These are phyloP conservation scores for Miltochrista miniata DNA, from an alignment of 2,888 invertebrate species.

Conservation along the genomic window DNA sequence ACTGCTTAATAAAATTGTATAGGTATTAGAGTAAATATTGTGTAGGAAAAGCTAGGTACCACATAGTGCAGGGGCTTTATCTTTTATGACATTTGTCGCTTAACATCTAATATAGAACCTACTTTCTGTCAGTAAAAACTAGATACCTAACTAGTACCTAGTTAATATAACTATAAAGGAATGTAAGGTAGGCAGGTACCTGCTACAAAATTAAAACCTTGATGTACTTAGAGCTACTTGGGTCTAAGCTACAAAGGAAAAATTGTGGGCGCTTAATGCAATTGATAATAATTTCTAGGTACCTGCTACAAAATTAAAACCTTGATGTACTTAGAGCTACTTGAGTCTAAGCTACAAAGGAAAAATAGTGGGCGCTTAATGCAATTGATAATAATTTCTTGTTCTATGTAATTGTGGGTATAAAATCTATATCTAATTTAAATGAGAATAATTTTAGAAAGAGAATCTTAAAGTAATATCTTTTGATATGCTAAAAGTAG, in stretches of 20 bases:
- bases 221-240: slow-evolving; percentile 39
- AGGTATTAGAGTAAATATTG: no score
- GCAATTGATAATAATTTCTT: slow-evolving; percentile 44
- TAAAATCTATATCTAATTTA: slow-evolving; percentile 20
- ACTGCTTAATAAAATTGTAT: no score
- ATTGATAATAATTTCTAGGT: no score
- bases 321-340: slow-evolving; percentile 40
- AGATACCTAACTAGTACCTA: no score
- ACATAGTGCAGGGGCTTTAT: no score
- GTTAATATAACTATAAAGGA: no score
- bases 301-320: no score
- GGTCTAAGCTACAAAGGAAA: slow-evolving; percentile 50
- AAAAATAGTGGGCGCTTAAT: slow-evolving; percentile 52
- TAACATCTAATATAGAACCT: not conserved
- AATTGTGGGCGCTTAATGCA: slow-evolving; percentile 50
- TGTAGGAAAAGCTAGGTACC: not conserved
- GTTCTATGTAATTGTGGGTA: slow-evolving; percentile 17
- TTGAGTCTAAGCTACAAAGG: slow-evolving; percentile 47
- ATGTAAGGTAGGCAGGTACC: no score
- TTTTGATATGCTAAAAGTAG: no score
- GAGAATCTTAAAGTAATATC: no score
- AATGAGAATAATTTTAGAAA: not conserved
- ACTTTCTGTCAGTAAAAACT: slow-evolving; percentile 24
- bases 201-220: no score
- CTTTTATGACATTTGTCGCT: not conserved